phyloP scores from a whole-genome alignment of 92 coral and sea anemone species.

The Anthopleura xanthogrammica region DNA sequence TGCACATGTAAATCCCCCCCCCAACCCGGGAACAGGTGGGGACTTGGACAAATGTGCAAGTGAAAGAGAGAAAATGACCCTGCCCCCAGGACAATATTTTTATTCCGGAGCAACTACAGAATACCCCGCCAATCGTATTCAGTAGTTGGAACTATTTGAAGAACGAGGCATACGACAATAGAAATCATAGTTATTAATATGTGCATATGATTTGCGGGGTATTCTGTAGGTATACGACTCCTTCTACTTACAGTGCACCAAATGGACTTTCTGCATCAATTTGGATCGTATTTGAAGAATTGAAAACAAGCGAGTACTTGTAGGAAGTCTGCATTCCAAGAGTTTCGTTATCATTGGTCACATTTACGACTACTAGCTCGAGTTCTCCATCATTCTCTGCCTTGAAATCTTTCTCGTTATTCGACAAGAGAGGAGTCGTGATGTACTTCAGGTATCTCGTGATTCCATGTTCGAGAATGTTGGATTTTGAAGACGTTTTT shows the following conservation, averaged over 20 bases:
- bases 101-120: no score
- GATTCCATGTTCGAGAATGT: conserved; percentile 62
- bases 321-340: conserved; percentile 54
- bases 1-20: no score
- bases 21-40: no score
- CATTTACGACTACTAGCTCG: conserved; percentile 40
- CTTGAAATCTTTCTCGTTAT: conserved; percentile 4
- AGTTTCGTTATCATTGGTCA: conserved; percentile 44
- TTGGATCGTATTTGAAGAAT: conserved; percentile 22
- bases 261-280: conserved; percentile 59
- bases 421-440: conserved; percentile 5
- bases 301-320: conserved; percentile 38
- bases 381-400: neutral
- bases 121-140: no score
- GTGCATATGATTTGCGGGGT: no score
- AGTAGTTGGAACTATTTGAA: no score
- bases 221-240: neutral
- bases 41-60: no score
- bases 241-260: conserved; percentile 69
- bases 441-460: conserved; percentile 74
- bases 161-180: no score
- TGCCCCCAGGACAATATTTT: no score
- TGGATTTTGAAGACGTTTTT: conserved; percentile 50
- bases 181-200: no score
- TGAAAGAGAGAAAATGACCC: no score